Base-by-base conservation (phyloP, 2,113 vertebrate species). In the Steatornis caripensis region DNA sequence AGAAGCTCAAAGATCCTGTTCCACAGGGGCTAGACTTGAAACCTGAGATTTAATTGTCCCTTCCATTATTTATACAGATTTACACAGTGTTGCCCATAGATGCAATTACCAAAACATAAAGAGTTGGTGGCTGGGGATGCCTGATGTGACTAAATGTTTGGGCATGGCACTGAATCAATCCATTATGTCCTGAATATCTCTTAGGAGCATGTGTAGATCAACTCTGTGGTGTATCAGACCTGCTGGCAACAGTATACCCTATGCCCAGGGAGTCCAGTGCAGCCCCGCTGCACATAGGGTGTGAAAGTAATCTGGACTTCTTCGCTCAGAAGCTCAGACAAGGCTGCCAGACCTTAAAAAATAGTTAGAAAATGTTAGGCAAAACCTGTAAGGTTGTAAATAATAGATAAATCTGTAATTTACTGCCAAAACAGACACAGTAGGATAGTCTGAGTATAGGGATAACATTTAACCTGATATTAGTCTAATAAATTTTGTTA, bases 41-140 rank as follows among this genome's bases (percentile, higher is more conserved):
- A 90, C 23, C 19, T 29, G 39, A 53, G 53, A 72, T 87, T 78
- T 93, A 84, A 78, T 91, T 84, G 55, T 79, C 37, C 23, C 36
- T 87, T 87, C 15, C 34, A 60, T 82, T 87, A 75, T 91, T 89
- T 84, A 82, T 60, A 19, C 30, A 68, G 65, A 85, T 82, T 94
- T 79, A 51, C 87, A 87, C 22, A 55, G 6, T 2, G 6, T 79
- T 79, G 16, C 43, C 39, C 23, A 20, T 20, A 65, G n/a, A 85
- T 45, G 53, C 6, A 82, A 48, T 90, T 93, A 43, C 48, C 74
- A 48, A 79, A 79, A 78, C 12, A 27, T 14, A 79, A 0, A 64
- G 15, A 48, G 19, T 26, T 71, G 19, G 48, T 55, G n/a, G 3
- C 46, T 96, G 49, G 26, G 19, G 41, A 48, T 48, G 76, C 39